These are phyloP conservation scores for Caenorhabditis sp. DNA, from an alignment of 2,888 invertebrate species.

Conservation along the genomic window DNA sequence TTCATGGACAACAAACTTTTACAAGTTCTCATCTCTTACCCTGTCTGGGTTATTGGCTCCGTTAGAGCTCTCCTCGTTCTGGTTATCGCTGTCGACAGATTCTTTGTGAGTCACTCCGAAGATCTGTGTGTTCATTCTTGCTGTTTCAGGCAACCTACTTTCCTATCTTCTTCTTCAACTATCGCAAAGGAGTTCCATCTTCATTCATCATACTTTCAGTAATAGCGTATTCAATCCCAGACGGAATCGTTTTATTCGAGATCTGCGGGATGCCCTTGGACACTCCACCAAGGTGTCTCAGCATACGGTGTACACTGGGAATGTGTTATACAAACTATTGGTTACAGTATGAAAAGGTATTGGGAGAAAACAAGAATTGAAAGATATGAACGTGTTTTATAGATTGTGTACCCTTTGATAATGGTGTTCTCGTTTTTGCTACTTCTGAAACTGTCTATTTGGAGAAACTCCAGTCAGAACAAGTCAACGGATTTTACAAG, in stretches of 20 bases:
- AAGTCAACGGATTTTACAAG: background rate
- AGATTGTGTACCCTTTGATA: background rate
- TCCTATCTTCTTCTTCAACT: conserved; percentile 11
- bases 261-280: background rate
- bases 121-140: too few relatives aligned
- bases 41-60: background rate
- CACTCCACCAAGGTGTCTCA: background rate
- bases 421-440: background rate
- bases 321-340: background rate
- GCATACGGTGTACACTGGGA: background rate
- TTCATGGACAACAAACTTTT: background rate
- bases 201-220: background rate
- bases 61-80: background rate
- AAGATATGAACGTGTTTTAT: background rate
- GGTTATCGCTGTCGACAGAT: background rate
- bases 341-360: background rate
- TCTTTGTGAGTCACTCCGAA: background rate
- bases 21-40: background rate
- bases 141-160: conserved; percentile 10
- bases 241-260: background rate
- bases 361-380: background rate
- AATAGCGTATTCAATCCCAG: background rate
- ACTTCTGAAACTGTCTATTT: background rate
- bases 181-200: background rate
- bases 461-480: background rate